Base-by-base conservation (phyloP, 1,140 invertebrate species). In the Teleopsis dalmanni region DNA sequence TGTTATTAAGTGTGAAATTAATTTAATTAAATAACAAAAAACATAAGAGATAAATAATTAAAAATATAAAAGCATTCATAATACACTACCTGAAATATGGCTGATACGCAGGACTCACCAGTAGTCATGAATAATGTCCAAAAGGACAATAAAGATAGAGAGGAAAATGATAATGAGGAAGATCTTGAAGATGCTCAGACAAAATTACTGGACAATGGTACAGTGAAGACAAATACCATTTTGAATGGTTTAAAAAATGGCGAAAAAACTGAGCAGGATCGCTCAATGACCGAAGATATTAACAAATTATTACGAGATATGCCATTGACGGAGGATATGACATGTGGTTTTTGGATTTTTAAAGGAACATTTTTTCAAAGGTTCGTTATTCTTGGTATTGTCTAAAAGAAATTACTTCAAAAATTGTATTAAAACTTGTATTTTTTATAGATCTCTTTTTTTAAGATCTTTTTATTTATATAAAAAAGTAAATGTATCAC, bases 341-440 rank as follows among this genome's bases (percentile, higher is more conserved):
- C 74, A 1, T 83, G 82, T 59, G 82, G 82, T 1, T 73, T 82
- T 38, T 78, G 81, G 74, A 74, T 77, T 43, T 65, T 81, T 18
- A 73, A 71, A 7, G 80, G 80, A 2, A 55, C 59, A 0, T 77
- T 71, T 34, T 62, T 83, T 19, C 82, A 84, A 56, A 56, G 56
- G 57, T 70, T 40, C 43, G 54, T n/a, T n/a, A n/a, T n/a, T n/a
- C n/a, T n/a, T n/a, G n/a, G n/a, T n/a, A n/a, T n/a, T n/a, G n/a
- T n/a, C n/a, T n/a, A n/a, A n/a, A n/a, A n/a, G n/a, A n/a, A n/a
- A n/a, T n/a, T n/a, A n/a, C n/a, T n/a, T n/a, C n/a, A n/a, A n/a
- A n/a, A n/a, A n/a, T n/a, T n/a, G n/a, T n/a, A n/a, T n/a, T n/a
- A n/a, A n/a, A n/a, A n/a, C n/a, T n/a, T n/a, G n/a, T n/a, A n/a